Conservation (phyloP, 2,113 vertebrate species). For the Ictidomys tridecemlineatus region DNA sequence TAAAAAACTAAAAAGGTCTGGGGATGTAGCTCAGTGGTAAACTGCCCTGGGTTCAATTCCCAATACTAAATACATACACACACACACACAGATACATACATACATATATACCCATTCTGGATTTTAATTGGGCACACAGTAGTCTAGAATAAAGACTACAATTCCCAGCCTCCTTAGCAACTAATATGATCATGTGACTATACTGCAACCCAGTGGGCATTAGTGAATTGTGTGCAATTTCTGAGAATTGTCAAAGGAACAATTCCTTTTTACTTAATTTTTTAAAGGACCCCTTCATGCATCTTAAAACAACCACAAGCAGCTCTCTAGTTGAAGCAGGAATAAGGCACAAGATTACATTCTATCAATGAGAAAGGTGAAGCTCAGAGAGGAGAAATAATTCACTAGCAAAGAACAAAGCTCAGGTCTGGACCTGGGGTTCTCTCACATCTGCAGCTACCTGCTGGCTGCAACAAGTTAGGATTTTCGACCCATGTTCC, state of each 20-base stretch:
- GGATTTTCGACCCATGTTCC: neutral
- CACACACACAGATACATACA: no score
- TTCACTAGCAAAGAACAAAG: neutral
- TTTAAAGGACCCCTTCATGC: neutral
- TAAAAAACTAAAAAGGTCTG: no score
- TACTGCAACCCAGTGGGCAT: neutral
- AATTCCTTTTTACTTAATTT: neutral
- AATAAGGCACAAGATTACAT: neutral
- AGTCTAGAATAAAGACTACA: neutral
- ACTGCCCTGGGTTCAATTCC: no score
- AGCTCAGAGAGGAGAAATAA: neutral
- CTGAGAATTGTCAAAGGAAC: neutral
- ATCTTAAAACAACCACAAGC: neutral
- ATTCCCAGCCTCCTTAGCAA: neutral
- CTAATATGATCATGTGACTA: neutral
- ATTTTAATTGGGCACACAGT: neutral
- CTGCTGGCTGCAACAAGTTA: neutral
- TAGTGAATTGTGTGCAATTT: neutral
- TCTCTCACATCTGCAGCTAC: neutral
- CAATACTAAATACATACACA: no score
- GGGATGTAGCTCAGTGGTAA: no score
- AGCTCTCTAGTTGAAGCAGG: neutral
- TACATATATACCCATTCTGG: no score
- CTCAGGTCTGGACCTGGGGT: neutral
- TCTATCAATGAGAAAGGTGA: neutral